Conservation (phyloP, 2,888 invertebrate genomes). For the Sinopyrophorus schimmeli region DNA sequence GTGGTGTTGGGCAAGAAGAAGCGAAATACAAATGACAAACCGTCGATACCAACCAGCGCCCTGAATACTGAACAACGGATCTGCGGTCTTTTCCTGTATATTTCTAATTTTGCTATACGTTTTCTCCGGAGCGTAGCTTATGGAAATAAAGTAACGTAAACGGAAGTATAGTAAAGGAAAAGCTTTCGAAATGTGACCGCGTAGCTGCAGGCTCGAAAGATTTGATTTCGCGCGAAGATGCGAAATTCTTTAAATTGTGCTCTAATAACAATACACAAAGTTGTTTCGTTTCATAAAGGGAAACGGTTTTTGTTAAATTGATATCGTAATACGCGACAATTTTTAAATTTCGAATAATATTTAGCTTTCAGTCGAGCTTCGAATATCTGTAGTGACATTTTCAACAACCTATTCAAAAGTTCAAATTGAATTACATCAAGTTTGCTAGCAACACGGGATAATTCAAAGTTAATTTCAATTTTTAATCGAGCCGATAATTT, state of each 20-base stretch:
- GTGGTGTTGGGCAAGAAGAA: conserved; percentile 28
- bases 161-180: conserved; percentile 40
- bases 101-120: conserved; percentile 36
- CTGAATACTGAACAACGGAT: conserved; percentile 44
- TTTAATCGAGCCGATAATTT: conserved; percentile 11
- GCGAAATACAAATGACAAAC: conserved; percentile 47
- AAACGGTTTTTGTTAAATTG: conserved; percentile 25
- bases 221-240: conserved; percentile 37
- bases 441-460: too few species aligned
- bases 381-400: background rate
- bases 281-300: conserved; percentile 33
- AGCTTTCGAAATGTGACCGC: conserved; percentile 33
- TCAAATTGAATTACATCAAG: background rate
- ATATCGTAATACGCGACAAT: conserved; percentile 1
- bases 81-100: conserved; percentile 40
- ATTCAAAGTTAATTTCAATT: conserved; percentile 11
- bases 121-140: conserved; percentile 12
- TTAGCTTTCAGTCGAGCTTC: too few species aligned
- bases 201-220: conserved; percentile 40
- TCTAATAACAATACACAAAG: conserved; percentile 36
- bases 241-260: conserved; percentile 37
- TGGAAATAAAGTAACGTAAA: conserved; percentile 35
- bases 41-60: conserved; percentile 44
- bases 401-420: background rate
- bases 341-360: background rate